Evolutionary conservation across 2,888 invertebrate species (phyloP).

Genomic region (Tetrapedia diversipes): DNA sequence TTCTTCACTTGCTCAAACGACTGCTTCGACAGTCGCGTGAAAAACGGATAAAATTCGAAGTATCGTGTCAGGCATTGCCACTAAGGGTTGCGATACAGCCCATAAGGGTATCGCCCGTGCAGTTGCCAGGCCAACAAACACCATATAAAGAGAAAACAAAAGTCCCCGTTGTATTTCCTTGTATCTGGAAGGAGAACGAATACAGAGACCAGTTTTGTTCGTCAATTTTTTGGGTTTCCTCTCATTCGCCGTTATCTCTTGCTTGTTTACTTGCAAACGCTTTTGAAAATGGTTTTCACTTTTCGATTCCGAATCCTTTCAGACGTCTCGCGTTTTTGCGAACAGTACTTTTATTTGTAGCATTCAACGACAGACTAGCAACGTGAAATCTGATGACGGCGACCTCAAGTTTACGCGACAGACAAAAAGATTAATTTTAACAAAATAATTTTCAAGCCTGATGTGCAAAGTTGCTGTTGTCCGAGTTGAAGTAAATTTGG

Average conservation of each 20-base stretch:
- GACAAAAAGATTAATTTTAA: neutral
- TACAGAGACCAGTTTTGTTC: constrained; percentile 40
- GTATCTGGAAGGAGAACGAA: constrained; percentile 40
- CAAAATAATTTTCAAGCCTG: neutral
- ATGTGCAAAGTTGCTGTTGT: too few relatives aligned
- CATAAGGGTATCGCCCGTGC: constrained; percentile 58
- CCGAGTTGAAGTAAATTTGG: neutral
- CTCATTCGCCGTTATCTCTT: neutral
- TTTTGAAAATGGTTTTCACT: neutral
- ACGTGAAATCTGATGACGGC: neutral
- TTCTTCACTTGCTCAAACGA: constrained; percentile 31
- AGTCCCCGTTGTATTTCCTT: constrained; percentile 34
- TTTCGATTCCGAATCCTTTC: neutral
- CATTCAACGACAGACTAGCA: neutral
- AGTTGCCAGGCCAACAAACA: constrained; percentile 69
- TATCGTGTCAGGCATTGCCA: constrained; percentile 17
- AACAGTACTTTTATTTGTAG: neutral
- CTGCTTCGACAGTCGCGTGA: constrained; percentile 43
- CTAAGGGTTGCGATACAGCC: constrained; percentile 40
- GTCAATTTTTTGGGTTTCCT: neutral
- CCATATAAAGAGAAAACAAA: constrained; percentile 63
- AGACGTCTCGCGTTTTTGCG: too few relatives aligned
- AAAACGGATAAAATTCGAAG: constrained; percentile 4
- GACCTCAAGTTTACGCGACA: neutral
- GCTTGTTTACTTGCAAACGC: neutral